Base-by-base conservation (phyloP, 2,888 invertebrate species). In the Andrena haemorrhoa region DNA sequence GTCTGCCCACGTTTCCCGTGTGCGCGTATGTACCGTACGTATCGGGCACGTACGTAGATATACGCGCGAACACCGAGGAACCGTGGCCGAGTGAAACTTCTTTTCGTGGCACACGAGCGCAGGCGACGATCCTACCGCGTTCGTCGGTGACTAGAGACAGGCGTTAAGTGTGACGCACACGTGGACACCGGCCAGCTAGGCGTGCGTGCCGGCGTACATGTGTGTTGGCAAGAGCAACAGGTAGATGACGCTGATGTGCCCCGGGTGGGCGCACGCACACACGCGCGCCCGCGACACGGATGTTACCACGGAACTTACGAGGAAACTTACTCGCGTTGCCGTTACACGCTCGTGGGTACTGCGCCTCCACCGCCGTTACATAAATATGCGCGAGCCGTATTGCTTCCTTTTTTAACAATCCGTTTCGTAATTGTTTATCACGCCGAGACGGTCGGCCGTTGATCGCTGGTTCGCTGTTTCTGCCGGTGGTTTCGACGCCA, bases 341-440 rank as follows among this genome's bases (percentile, higher is more conserved):
- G 90, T 92, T 92, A 91, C 92, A 90, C 89, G 84, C 86, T 84
- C 87, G 86, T 84, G 85, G 79, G 64, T 73, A 83, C 77, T 75
- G 86, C 56, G 71, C 33, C 68, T 26, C 68, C 49, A 47, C 33
- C 56, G 66, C 80, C 72, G 85, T 92, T 92, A 91, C 90, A 91
- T 91, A 92, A 92, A 92, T 88, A 87, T 85, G 89, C 83, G 87
- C 89, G 61, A 71, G 56, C 75, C 83, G 82, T 82, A 70, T 68
- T 82, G 82, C 83, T 88, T 86, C 89, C 84, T 82, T 86, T 88
- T 89, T 89, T 86, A 90, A 90, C 91, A 91, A 90, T 90, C 86
- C 87, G 89, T 91, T 91, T 91, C 91, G 89, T 90, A 91, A 92
- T 92, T 90, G 87, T 87, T 91, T 89, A 89, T 87, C 88, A 81